Base-by-base conservation (phyloP, 2,888 invertebrate species). In the Cataglyphis albicans region DNA sequence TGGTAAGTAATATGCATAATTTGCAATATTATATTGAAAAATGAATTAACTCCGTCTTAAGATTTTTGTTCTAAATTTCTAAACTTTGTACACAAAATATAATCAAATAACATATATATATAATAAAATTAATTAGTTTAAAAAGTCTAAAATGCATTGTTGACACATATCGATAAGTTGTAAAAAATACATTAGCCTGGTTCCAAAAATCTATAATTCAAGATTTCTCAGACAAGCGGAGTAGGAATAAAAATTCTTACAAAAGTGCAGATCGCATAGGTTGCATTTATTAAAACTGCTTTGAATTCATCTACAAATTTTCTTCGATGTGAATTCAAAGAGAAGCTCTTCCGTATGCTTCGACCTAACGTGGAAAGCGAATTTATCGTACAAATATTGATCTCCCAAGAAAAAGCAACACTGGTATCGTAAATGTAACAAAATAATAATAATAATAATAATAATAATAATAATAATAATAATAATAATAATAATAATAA, bases 351-450 rank as follows among this genome's bases (percentile, higher is more conserved):
- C 29, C 41, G 29, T 52, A n/a, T 67, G 41, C n/a, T 41, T 29
- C 29, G n/a, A 57, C 57, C 21, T 29, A 18, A 76, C 29, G 21
- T 57, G 18, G 57, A 6, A 76, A 57, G 67, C 32, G 29, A 57
- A 41, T 35, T 41, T 41, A 55, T 57, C 41, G 41, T 29, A 57
- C 48, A 21, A 65, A n/a, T 67, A 41, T 57, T 55, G 41, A 65
- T 38, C 10, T 55, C 65, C n/a, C 38, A 38, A 57, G 41, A 21
- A 76, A 41, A 57, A 67, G 67, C 38, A 67, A 38, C 76, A 76
- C 76, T 76, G 76, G 76, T 76, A 41, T 76, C 76, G 55, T 76
- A 76, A 76, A 65, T n/a, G 21, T 67, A 65, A 76, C 57, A 55
- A 76, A 65, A 9, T 29, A 41, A n/a, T 1, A 48, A 18, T 21